Percentiles rank a stretch among this genome's conserved stretches.
These are phyloP conservation scores for Nerophis lumbriciformis DNA, from an alignment of 2,113 vertebrate genomes.

Conservation along the genomic window DNA sequence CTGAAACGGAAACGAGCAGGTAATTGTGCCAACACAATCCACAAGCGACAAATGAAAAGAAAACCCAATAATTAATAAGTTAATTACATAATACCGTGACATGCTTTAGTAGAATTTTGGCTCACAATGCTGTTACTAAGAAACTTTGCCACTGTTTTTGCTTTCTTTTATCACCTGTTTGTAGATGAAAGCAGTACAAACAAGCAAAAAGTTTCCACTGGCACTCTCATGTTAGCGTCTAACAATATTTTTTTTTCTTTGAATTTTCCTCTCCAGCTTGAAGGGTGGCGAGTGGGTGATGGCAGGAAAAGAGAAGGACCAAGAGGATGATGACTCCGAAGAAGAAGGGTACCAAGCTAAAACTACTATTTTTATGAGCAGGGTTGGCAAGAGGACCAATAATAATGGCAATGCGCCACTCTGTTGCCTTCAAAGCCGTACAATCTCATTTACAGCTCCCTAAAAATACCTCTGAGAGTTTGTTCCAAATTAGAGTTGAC, in stretches of 20 bases:
- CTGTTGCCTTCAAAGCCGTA: constrained; percentile 29
- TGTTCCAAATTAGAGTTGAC: constrained; percentile 27
- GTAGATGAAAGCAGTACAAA: constrained; percentile 7
- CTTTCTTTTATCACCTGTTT: neutral
- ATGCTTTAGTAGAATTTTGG: neutral
- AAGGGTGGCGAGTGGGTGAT: constrained; percentile 32
- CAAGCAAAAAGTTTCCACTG: neutral
- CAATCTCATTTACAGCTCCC: constrained; percentile 8
- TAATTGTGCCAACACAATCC: constrained; percentile 18
- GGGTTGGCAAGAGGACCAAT: constrained; percentile 17
- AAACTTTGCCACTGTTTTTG: neutral
- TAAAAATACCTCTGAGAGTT: constrained; percentile 15
- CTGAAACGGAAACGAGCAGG: constrained; percentile 48
- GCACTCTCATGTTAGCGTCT: constrained; percentile 4
- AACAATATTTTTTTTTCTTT: constrained; percentile 7
- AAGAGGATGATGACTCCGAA: constrained; percentile 9
- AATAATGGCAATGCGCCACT: constrained; percentile 15
- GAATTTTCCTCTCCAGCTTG: constrained; percentile 23
- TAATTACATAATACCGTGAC: neutral
- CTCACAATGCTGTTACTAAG: neutral
- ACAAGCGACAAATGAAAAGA: too few species aligned
- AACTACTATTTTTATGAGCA: constrained; percentile 32
- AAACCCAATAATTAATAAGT: too few species aligned
- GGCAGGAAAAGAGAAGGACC: constrained; percentile 25
- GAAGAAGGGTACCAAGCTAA: constrained; percentile 42